These are phyloP conservation scores for Heliconius hermathena DNA, from an alignment of 1,140 invertebrate species.

Conservation along the genomic window DNA sequence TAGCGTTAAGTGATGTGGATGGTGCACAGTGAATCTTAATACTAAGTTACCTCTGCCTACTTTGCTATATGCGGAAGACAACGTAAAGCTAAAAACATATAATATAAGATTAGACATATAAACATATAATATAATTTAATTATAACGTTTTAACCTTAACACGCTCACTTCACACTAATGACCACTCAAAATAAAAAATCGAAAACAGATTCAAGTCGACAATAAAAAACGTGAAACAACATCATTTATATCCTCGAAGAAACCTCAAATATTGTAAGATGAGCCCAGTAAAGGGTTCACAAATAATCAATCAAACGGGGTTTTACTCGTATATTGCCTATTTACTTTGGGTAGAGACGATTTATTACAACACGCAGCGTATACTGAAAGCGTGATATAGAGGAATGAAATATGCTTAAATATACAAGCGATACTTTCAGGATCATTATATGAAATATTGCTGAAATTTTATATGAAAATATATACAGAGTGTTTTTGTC, in stretches of 20 bases:
- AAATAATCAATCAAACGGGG: constrained; percentile 13
- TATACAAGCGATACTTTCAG: not conserved
- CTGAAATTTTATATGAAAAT: no score
- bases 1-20: no score
- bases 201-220: not conserved
- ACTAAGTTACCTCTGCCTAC: no score
- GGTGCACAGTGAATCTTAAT: no score
- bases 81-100: no score
- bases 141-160: no score
- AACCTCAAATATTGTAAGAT: constrained; percentile 13
- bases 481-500: no score
- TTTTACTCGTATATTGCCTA: constrained; percentile 14
- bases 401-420: not conserved
- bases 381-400: not conserved
- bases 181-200: not conserved
- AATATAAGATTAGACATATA: no score
- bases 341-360: constrained; percentile 6
- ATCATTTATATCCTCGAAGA: not conserved
- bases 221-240: not conserved
- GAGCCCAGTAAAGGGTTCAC: constrained; percentile 9
- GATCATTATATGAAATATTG: not conserved
- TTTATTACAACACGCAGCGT: not conserved
- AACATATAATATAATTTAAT: no score
- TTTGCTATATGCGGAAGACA: no score
- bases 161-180: not conserved